phyloP scores from a whole-genome alignment of 2,888 invertebrate genomes.

The Scelioninae gen. 1 region DNA sequence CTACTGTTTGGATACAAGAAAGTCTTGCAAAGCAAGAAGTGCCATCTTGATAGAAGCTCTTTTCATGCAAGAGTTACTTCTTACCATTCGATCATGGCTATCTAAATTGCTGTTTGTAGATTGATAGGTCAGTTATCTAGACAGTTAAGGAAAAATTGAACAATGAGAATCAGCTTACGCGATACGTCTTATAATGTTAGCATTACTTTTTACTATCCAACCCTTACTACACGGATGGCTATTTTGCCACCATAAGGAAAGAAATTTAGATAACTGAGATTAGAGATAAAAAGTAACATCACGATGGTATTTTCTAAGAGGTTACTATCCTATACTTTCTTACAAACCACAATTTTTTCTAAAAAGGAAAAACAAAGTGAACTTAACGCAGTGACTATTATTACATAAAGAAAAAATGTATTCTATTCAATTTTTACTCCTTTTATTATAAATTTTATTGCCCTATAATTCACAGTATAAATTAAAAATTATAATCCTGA shows the following conservation, averaged over 20 bases:
- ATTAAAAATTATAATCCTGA: too few relatives aligned
- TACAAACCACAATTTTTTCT: constrained; percentile 6
- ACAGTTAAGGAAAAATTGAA: constrained; percentile 32
- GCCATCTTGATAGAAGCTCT: constrained; percentile 31
- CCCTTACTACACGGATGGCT: constrained; percentile 6
- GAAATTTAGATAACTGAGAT: constrained; percentile 31
- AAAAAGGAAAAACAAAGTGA: neutral
- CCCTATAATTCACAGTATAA: neutral
- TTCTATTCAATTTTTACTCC: neutral
- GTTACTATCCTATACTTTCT: constrained; percentile 25
- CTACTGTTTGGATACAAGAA: neutral
- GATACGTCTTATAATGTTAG: constrained; percentile 31
- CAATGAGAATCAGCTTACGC: constrained; percentile 41
- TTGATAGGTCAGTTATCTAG: constrained; percentile 48
- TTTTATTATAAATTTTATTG: neutral
- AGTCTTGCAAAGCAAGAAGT: neutral
- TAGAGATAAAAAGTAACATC: constrained; percentile 28
- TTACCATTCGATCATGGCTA: constrained; percentile 28
- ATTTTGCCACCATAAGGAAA: constrained; percentile 24
- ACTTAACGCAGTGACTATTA: constrained; percentile 4
- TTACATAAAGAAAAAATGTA: neutral
- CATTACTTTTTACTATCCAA: constrained; percentile 33
- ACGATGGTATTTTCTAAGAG: constrained; percentile 27
- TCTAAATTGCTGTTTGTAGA: constrained; percentile 44
- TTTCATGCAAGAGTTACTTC: constrained; percentile 36